Percentiles rank a stretch among this genome's conserved stretches.
Evolutionary conservation across 2,888 invertebrate genomes (phyloP).

Genomic region (Drosophila borborema): DNA sequence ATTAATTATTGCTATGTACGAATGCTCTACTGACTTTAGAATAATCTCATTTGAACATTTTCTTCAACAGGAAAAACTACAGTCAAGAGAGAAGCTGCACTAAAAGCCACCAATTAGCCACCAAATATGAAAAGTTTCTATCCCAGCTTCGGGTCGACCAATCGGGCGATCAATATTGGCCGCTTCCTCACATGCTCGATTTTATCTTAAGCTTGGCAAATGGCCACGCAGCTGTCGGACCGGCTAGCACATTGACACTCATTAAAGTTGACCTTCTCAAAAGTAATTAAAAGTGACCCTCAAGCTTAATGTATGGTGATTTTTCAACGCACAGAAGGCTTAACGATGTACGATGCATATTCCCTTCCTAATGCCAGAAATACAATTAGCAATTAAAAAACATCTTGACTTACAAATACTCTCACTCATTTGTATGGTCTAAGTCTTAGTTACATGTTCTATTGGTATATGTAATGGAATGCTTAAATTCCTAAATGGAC

Average conservation of each 20-base stretch:
- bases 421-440: background rate
- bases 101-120: slow-evolving; percentile 60
- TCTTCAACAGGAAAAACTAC: background rate
- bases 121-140: slow-evolving; percentile 75
- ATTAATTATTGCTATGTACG: background rate
- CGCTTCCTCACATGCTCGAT: slow-evolving; percentile 9
- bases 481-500: background rate
- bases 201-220: slow-evolving; percentile 18
- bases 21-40: background rate
- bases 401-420: slow-evolving; percentile 7
- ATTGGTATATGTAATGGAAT: background rate
- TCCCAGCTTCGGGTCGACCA: slow-evolving; percentile 52
- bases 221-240: slow-evolving; percentile 37
- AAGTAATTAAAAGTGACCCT: slow-evolving; percentile 84
- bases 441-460: background rate
- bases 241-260: slow-evolving; percentile 68
- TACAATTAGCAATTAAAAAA: background rate
- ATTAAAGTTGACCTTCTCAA: slow-evolving; percentile 81
- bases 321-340: slow-evolving; percentile 64
- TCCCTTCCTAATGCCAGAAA: background rate
- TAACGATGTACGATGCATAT: background rate
- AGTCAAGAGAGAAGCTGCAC: background rate
- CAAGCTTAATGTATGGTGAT: slow-evolving; percentile 80
- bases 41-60: background rate
- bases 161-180: slow-evolving; percentile 64